phyloP scores from a whole-genome alignment of 2,888 invertebrate genomes.

The Rhagophthalmus giganteus region DNA sequence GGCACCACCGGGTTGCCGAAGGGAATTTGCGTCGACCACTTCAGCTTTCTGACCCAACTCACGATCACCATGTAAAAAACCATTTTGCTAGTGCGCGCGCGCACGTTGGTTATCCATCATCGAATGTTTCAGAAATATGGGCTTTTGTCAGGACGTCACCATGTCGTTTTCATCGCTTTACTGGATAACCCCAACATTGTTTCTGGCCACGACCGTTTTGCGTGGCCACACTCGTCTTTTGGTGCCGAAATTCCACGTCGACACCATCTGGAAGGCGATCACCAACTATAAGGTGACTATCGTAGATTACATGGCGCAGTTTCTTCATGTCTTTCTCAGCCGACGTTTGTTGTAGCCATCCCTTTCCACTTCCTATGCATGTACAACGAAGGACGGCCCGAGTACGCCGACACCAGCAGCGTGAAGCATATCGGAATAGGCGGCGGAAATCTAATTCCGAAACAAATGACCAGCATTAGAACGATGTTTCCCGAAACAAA shows the following conservation, averaged over 20 bases:
- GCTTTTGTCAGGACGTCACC: not conserved
- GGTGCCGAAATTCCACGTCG: constrained; percentile 52
- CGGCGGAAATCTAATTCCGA: constrained; percentile 27
- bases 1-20: not conserved
- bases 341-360: not conserved
- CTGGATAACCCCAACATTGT: not conserved
- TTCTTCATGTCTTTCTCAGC: no score
- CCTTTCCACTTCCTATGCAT: not conserved
- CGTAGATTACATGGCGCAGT: no score
- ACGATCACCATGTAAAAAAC: no score
- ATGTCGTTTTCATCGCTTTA: not conserved
- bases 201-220: not conserved
- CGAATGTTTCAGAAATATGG: no score
- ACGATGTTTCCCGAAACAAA: constrained; percentile 43
- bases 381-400: not conserved
- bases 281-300: constrained; percentile 9
- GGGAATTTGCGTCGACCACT: not conserved
- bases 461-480: constrained; percentile 22
- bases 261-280: constrained; percentile 49
- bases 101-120: no score
- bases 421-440: constrained; percentile 20
- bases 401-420: not conserved
- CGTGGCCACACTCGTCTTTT: not conserved
- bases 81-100: no score
- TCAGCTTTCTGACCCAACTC: not conserved